Percentiles rank a stretch among this genome's conserved stretches.
Evolutionary conservation across 1,140 invertebrate genomes (phyloP).

Genomic region (Drosophila kepulauana): DNA sequence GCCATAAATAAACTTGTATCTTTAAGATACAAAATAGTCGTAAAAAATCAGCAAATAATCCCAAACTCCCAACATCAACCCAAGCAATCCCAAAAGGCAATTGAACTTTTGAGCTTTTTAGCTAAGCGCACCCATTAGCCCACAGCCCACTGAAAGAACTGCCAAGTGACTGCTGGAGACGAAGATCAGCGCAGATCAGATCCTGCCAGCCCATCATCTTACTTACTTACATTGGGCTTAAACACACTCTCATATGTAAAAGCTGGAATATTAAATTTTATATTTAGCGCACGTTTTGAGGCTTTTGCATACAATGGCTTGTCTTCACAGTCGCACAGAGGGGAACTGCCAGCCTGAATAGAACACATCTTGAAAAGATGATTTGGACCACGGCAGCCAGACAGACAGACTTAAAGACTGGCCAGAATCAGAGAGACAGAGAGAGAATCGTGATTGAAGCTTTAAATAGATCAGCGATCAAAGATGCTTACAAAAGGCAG

Average conservation of each 20-base stretch:
- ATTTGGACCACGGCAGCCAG: conserved; percentile 30
- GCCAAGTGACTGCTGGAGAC: conserved; percentile 1
- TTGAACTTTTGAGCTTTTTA: conserved; percentile 66
- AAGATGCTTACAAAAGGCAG: conserved; percentile 20
- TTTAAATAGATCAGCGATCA: conserved; percentile 39
- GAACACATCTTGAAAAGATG: conserved; percentile 34
- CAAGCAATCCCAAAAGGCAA: background rate
- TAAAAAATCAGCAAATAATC: conserved; percentile 79
- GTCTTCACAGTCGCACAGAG: conserved; percentile 8
- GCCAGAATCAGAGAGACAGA: conserved; percentile 19
- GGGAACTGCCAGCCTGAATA: conserved; percentile 11
- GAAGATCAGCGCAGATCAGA: background rate
- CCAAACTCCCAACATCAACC: conserved; percentile 26
- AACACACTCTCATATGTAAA: conserved; percentile 20
- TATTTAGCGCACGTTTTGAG: conserved; percentile 75
- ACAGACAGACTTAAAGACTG: background rate
- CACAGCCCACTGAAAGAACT: conserved; percentile 12
- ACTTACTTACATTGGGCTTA: conserved; percentile 14
- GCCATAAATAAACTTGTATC: conserved; percentile 81
- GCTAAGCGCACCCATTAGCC: conserved; percentile 34
- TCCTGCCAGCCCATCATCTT: conserved; percentile 10
- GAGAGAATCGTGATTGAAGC: conserved; percentile 65
- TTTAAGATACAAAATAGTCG: conserved; percentile 78
- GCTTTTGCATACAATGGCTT: conserved; percentile 69
- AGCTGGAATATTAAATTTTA: conserved; percentile 78